These are phyloP conservation scores for Thecophora atra DNA, from an alignment of 2,888 invertebrate genomes.

Conservation along the genomic window DNA sequence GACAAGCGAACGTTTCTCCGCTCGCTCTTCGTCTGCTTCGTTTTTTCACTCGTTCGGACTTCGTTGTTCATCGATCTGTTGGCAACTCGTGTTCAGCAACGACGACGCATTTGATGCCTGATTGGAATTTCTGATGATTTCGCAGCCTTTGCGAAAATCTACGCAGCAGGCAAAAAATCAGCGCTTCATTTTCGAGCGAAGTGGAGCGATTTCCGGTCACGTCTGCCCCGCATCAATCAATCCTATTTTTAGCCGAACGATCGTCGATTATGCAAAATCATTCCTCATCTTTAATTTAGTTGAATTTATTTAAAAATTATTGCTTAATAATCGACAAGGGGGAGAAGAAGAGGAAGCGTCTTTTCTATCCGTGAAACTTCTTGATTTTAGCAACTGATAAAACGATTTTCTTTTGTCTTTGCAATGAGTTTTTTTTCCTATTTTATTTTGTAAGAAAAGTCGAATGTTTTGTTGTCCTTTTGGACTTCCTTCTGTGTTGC, in stretches of 20 bases:
- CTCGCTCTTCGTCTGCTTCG: slow-evolving; percentile 33
- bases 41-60: slow-evolving; percentile 49
- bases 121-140: slow-evolving; percentile 38
- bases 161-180: slow-evolving; percentile 38
- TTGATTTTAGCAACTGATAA: too few species aligned
- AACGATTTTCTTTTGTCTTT: too few species aligned
- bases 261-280: neutral
- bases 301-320: too few species aligned
- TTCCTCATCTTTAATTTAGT: neutral
- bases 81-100: slow-evolving; percentile 9
- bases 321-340: too few species aligned
- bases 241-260: slow-evolving; percentile 1
- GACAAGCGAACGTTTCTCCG: neutral
- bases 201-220: slow-evolving; percentile 28
- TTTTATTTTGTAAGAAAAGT: too few species aligned
- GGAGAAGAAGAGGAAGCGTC: too few species aligned
- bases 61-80: neutral
- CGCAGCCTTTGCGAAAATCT: neutral
- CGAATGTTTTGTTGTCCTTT: neutral
- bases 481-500: slow-evolving; percentile 9
- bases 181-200: neutral
- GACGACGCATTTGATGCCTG: slow-evolving; percentile 37
- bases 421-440: too few species aligned
- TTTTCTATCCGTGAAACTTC: too few species aligned
- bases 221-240: slow-evolving; percentile 12